Base-by-base conservation (phyloP, 2,888 invertebrate genomes). In the Lasius platythorax region DNA sequence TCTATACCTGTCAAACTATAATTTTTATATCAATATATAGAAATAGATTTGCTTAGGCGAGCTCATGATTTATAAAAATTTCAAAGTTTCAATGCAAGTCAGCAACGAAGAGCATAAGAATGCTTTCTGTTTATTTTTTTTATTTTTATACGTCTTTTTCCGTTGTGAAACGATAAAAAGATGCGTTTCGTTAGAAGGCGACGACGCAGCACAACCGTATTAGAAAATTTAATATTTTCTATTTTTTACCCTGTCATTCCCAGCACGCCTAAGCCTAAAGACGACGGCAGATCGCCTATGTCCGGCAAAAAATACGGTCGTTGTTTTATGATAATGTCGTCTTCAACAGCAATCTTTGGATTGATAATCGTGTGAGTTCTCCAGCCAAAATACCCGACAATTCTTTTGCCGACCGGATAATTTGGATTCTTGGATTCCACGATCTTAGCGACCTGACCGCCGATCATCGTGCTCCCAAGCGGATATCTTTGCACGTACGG, bases 361-460 rank as follows among this genome's bases (percentile, higher is more conserved):
- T 96, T 95, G 2, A 95, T 93, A 53, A 97, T 93, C 0, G 96
- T 96, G 88, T 96, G 96, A 1, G 96, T 96, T 89, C 96, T 95
- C 98, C 98, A 98, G 30, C 98, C 98, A 90, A 97, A 96, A 85
- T 96, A 94, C 4, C 96, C 97, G 1, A 96, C 94, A 18, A 98
- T 95, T 89, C 96, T 95, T 91, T 96, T 96, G 1, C 97, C 97
- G 28, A 96, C 96, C 0, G 97, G 97, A 93, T 95, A 97, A 6
- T 96, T 95, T 12, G 95, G 91, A 94, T 97, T 96, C 87, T 96
- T 97, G 88, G 97, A 97, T 75, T 96, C 96, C 76, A 97, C 95
- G 50, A 98, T 96, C 93, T 96, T 96, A 18, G 97, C 97, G 61
- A 97, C 96, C 95, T 97, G 97, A 73, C 96, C 95, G 37, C 97